phyloP scores from a whole-genome alignment of 2,888 invertebrate genomes.

The Hydriomena furcata region DNA sequence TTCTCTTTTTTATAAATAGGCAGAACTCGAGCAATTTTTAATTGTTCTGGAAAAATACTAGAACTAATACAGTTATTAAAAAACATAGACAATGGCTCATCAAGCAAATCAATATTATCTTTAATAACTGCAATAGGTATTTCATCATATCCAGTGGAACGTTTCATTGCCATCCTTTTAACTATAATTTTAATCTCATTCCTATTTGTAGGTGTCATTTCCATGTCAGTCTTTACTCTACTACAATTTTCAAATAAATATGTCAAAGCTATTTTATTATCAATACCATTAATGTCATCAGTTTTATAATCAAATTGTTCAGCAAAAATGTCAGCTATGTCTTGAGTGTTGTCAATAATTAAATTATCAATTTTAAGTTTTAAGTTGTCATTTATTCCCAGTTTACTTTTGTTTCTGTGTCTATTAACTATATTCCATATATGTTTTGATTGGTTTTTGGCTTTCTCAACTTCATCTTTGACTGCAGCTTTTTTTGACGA shows the following conservation, averaged over 20 bases:
- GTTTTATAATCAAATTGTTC: not conserved
- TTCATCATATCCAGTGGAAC: slow-evolving; percentile 19
- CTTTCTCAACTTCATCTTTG: not conserved
- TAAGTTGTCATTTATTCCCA: not conserved
- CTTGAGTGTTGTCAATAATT: slow-evolving; percentile 1
- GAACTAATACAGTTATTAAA: slow-evolving; percentile 14
- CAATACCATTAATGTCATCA: not conserved
- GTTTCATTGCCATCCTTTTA: slow-evolving; percentile 16
- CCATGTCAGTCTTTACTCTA: slow-evolving; percentile 2
- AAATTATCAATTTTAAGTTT: not conserved
- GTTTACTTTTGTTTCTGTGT: not conserved
- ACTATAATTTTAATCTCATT: slow-evolving; percentile 5
- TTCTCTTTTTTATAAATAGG: too few relatives aligned
- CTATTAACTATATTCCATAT: too few relatives aligned
- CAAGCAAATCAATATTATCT: slow-evolving; percentile 20
- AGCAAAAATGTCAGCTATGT: not conserved
- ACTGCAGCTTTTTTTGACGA: not conserved
- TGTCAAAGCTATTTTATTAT: not conserved
- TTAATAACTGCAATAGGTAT: slow-evolving; percentile 17
- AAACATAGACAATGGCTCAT: slow-evolving; percentile 14
- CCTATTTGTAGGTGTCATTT: not conserved
- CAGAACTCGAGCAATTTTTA: slow-evolving; percentile 7
- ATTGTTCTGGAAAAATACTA: slow-evolving; percentile 4
- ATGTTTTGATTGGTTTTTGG: not conserved
- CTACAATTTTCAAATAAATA: not conserved